Percentiles rank a stretch among this genome's conserved stretches.
Evolutionary conservation across 2,113 vertebrate genomes (phyloP).

Genomic region (Craseonycteris thonglongyai): DNA sequence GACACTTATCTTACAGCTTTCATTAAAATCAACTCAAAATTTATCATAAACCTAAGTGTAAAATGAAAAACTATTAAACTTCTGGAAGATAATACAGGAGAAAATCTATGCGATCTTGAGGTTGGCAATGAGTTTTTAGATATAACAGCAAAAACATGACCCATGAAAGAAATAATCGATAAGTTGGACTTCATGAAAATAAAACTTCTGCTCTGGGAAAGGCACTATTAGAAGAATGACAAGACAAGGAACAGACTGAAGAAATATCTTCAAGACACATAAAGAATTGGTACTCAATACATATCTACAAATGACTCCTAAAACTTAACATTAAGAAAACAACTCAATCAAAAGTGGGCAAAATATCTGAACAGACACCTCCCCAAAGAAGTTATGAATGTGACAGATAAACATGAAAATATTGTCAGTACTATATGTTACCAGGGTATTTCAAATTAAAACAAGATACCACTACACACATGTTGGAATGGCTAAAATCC

Average conservation of each 20-base stretch:
- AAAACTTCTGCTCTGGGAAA: not conserved
- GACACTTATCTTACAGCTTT: not conserved
- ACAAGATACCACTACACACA: not conserved
- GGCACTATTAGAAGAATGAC: not conserved
- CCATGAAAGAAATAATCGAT: not conserved
- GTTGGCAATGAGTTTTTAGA: not conserved
- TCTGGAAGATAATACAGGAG: not conserved
- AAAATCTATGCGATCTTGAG: not conserved
- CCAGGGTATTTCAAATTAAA: not conserved
- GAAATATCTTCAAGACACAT: not conserved
- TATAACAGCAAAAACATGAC: not conserved
- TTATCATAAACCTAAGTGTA: not conserved
- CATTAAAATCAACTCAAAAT: not conserved
- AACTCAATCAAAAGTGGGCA: not conserved
- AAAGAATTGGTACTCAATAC: not conserved
- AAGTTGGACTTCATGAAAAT: not conserved
- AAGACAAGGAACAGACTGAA: not conserved
- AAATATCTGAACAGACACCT: no score
- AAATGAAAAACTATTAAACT: not conserved
- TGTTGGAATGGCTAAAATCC: not conserved
- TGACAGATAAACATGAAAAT: not conserved
- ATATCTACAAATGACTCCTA: not conserved
- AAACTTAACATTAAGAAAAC: not conserved
- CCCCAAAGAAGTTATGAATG: not conserved
- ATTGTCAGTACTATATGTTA: not conserved